Conservation (phyloP, 2,888 invertebrate genomes). For the Leptura quadrifasciata region DNA sequence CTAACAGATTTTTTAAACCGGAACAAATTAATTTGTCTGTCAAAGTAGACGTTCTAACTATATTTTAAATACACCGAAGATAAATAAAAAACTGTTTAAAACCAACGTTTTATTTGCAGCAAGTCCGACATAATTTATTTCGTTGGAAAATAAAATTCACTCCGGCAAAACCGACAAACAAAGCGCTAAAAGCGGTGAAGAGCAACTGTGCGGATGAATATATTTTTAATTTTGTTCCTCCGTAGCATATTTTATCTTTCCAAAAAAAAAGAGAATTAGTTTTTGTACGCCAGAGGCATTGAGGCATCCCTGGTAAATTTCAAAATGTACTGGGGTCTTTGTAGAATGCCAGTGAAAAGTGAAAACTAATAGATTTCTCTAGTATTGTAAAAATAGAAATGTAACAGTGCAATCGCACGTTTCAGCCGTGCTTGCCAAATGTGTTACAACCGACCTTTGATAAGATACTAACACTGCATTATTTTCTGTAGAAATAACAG, state of each 20-base stretch:
- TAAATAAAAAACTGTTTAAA: conserved; percentile 16
- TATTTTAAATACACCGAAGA: conserved; percentile 26
- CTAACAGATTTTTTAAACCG: background rate
- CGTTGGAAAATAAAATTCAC: conserved; percentile 25
- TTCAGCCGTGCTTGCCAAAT: background rate
- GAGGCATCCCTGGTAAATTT: conserved; percentile 13
- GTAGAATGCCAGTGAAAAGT: background rate
- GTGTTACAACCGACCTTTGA: too few species aligned
- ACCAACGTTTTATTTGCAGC: conserved; percentile 34
- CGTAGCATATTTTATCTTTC: background rate
- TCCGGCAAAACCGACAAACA: conserved; percentile 18
- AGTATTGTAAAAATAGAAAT: background rate
- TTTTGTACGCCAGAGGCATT: conserved; percentile 6
- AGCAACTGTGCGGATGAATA: conserved; percentile 25
- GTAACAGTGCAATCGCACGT: background rate
- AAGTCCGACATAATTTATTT: conserved; percentile 21
- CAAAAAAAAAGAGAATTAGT: background rate
- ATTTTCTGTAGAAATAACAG: too few species aligned
- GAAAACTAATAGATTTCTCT: background rate
- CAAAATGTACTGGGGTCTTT: background rate
- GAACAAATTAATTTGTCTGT: conserved; percentile 21
- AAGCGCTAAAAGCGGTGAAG: conserved; percentile 18
- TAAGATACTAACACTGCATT: too few species aligned
- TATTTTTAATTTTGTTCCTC: conserved; percentile 25
- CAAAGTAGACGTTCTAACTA: conserved; percentile 17